These are phyloP conservation scores for Masticophis lateralis DNA, from an alignment of 2,797 vertebrate species.

Conservation along the genomic window DNA sequence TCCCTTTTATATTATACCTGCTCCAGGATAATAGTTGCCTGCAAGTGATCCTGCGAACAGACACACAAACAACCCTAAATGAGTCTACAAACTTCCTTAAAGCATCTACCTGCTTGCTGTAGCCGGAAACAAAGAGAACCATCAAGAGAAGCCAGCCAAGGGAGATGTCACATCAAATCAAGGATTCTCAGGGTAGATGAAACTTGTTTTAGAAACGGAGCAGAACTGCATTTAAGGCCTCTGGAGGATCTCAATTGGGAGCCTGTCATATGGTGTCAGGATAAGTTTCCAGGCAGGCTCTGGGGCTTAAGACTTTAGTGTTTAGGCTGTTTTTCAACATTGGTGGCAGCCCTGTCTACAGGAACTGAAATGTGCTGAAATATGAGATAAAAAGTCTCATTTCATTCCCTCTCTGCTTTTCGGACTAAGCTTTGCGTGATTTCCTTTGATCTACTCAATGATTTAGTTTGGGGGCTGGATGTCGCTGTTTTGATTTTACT, in stretches of 20 bases:
- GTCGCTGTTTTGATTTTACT: background rate
- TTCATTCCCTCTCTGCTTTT: fast-evolving
- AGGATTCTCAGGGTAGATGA: conserved; percentile 61
- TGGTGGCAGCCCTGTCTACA: conserved; percentile 41
- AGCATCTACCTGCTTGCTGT: conserved; percentile 35
- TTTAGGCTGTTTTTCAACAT: conserved; percentile 50
- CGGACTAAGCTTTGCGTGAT: background rate
- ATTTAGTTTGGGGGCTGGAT: too few species aligned
- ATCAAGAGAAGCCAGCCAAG: conserved; percentile 53
- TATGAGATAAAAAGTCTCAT: conserved; percentile 29
- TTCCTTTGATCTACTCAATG: background rate
- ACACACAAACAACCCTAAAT: background rate
- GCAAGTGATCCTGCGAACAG: background rate
- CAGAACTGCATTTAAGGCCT: conserved; percentile 64
- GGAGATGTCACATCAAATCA: conserved; percentile 57
- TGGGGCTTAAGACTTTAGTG: conserved; percentile 55
- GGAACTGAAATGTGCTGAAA: background rate
- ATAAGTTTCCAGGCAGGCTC: conserved; percentile 66
- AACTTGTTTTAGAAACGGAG: conserved; percentile 60
- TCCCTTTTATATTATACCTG: background rate
- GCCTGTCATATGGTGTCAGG: conserved; percentile 69
- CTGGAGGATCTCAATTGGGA: conserved; percentile 66
- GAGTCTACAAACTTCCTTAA: background rate
- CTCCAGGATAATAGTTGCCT: background rate
- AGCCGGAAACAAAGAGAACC: conserved; percentile 62